Base-by-base conservation (phyloP, 2,113 vertebrate genomes). In the Stegastes partitus region DNA sequence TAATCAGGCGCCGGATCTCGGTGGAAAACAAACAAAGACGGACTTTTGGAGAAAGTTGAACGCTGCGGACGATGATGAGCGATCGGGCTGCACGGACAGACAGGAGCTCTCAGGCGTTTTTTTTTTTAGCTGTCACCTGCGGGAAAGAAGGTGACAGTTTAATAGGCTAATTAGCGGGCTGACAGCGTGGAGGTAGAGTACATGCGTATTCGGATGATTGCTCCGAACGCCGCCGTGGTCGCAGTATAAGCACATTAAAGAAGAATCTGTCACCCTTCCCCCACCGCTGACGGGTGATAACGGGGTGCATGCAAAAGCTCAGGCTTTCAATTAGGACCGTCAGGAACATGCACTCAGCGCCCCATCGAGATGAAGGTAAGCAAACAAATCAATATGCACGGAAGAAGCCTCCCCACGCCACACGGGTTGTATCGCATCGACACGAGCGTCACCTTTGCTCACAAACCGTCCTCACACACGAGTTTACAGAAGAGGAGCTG, bases 271-370 rank as follows among this genome's bases (percentile, higher is more conserved):
- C 88, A 86, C 77, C 47, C 21, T 8, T 11, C 45, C 47, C 55
- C 18, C 50, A 9, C 28, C 2, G 1, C 3, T 87, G 88, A 86
- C 80, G 54, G 77, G 89, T 90, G 79, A 85, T 66, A 77, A 79
- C 9, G 6, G 28, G 21, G 69, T 59, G 65, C 80, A 85, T 65
- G 75, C 75, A 57, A 22, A 34, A 55, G 25, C 68, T 81, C 39
- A 12, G 62, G 62, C 62, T 77, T 90, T 88, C 84, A 90, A 89
- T 91, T 91, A 90, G 63, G 79, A 45, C 76, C 45, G 83, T 85
- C 82, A 53, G 77, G 57, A 70, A 77, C 44, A 47, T 74, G 68
- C 82, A 91, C 58, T 75, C 80, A 64, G 73, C 5, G 11, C 70
- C 73, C 56, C 45, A n/a, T 53, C 28, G 81, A 85, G 85, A 86